Conservation (phyloP, 2,113 vertebrate genomes). For the Triplophysa siluroides region DNA sequence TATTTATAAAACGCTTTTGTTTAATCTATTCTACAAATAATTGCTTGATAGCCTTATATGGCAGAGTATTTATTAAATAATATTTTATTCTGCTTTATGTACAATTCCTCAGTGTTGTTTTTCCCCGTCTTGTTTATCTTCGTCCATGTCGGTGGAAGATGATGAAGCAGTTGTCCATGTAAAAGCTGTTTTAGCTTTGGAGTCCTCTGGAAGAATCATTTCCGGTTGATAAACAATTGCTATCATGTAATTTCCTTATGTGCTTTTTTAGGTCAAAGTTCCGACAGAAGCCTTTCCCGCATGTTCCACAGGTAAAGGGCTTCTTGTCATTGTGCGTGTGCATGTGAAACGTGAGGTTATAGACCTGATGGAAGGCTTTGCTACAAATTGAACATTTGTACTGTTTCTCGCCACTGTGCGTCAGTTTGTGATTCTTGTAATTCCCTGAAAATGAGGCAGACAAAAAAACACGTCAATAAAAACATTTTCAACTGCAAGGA, state of each 20-base stretch:
- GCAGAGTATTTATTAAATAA: constrained; percentile 69
- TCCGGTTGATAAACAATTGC: constrained; percentile 68
- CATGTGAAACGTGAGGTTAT: constrained; percentile 92
- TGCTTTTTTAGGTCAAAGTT: constrained; percentile 94
- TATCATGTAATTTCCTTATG: constrained; percentile 88
- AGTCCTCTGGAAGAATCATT: constrained; percentile 81
- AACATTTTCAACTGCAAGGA: not conserved
- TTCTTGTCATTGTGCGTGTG: constrained; percentile 94
- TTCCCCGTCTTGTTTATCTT: constrained; percentile 2
- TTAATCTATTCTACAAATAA: constrained; percentile 35
- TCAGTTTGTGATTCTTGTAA: constrained; percentile 91
- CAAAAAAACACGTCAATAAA: constrained; percentile 25
- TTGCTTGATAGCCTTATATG: constrained; percentile 51
- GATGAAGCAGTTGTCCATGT: constrained; percentile 42
- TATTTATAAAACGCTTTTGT: constrained; percentile 41
- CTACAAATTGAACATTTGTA: constrained; percentile 90
- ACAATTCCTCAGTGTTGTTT: constrained; percentile 55
- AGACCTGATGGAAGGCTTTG: constrained; percentile 91
- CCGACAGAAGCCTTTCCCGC: constrained; percentile 89
- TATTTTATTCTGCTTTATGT: constrained; percentile 70
- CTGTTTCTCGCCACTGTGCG: constrained; percentile 90
- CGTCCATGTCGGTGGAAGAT: constrained; percentile 12
- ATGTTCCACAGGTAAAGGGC: constrained; percentile 86
- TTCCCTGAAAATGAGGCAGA: constrained; percentile 61
- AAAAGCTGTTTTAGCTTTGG: constrained; percentile 76